phyloP scores from a whole-genome alignment of 92 coral and sea anemone genomes.

The Epizoanthus illoricatus region DNA sequence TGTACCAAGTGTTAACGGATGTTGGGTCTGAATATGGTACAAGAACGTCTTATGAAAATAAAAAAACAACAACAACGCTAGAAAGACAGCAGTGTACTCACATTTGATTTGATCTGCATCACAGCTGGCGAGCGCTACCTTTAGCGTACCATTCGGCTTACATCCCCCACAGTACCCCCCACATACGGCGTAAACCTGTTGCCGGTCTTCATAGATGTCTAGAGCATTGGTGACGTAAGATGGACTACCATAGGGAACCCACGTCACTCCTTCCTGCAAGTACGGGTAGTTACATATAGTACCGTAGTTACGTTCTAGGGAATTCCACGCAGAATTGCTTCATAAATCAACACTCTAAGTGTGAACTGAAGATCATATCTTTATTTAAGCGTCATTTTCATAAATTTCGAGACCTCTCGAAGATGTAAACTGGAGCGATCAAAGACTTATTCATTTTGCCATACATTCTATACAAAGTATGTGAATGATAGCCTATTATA shows the following conservation, averaged over 20 bases:
- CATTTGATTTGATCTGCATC: conserved; percentile 77
- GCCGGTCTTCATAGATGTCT: conserved; percentile 60
- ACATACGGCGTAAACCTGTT: conserved; percentile 76
- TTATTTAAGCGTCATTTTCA: no score
- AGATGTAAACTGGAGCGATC: no score
- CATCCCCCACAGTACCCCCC: conserved; percentile 98
- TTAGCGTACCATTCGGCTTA: conserved; percentile 60
- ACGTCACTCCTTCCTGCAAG: conserved; percentile 70
- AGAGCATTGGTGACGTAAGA: conserved; percentile 70
- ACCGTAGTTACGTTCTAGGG: no score
- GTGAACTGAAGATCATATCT: no score
- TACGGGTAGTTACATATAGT: neutral
- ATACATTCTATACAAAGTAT: no score
- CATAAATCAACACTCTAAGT: no score
- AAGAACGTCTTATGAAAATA: neutral
- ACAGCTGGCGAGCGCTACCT: conserved; percentile 66
- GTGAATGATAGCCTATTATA: no score
- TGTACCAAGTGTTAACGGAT: no score
- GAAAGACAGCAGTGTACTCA: conserved; percentile 36
- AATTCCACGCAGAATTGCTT: no score
- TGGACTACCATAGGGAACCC: conserved; percentile 86
- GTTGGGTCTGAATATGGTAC: neutral
- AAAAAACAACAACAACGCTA: neutral
- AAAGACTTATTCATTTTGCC: no score
- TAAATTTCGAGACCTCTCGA: no score